A percentile compares a stretch with the other conserved stretches of the same genome.
Evolutionary conservation across 2,797 vertebrate genomes (phyloP).

Genomic region (Borostomias antarcticus): DNA sequence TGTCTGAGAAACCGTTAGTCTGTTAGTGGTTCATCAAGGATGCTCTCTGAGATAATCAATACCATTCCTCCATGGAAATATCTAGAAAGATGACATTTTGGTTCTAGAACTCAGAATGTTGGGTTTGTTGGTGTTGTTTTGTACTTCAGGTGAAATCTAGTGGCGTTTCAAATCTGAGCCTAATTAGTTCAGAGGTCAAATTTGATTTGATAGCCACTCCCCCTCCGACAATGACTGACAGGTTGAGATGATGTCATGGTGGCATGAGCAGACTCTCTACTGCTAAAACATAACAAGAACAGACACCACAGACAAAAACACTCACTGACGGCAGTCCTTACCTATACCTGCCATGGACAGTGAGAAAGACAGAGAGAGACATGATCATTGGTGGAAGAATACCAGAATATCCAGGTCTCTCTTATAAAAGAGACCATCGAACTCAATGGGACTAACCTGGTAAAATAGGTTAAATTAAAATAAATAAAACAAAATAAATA

Average conservation of each 20-base stretch:
- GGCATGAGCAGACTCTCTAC: constrained; percentile 30
- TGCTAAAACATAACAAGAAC: constrained; percentile 27
- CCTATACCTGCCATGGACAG: constrained; percentile 71
- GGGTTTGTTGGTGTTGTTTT: too few relatives aligned
- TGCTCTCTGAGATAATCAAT: constrained; percentile 36
- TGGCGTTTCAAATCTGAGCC: not conserved
- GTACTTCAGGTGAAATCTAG: too few relatives aligned
- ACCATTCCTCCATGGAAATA: not conserved
- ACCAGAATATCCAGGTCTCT: too few relatives aligned
- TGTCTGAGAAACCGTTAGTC: too few relatives aligned
- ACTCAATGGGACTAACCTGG: too few relatives aligned
- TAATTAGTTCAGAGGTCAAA: not conserved
- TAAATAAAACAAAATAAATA: too few relatives aligned
- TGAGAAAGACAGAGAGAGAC: constrained; percentile 50
- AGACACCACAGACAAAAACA: constrained; percentile 37
- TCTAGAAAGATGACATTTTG: too few relatives aligned
- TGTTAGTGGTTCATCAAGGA: constrained; percentile 11
- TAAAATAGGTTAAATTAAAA: too few relatives aligned
- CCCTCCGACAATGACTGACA: constrained; percentile 13
- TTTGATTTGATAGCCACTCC: not conserved
- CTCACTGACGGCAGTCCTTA: constrained; percentile 60
- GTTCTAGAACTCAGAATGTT: too few relatives aligned
- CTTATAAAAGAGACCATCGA: too few relatives aligned
- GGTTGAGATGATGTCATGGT: constrained; percentile 57
- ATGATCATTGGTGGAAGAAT: constrained; percentile 39